Evolutionary conservation across 2,797 vertebrate species (phyloP), one percentile per base, ranked within the genome.

Genomic region (Champsocephalus esox): DNA sequence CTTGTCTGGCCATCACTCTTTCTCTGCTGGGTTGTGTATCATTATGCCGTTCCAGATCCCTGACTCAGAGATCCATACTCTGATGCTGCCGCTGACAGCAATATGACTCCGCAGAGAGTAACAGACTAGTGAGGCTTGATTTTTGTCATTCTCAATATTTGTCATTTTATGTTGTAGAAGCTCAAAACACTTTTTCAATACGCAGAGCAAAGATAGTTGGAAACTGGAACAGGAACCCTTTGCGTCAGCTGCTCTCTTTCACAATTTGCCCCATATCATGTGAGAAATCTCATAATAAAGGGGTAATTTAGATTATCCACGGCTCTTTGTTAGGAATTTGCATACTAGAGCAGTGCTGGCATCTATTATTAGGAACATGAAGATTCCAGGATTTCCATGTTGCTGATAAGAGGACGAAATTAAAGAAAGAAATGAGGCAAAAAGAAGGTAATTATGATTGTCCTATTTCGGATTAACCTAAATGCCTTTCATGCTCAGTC

Each of bases 231-330:
- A 34, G 19, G 46, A 56, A 52, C 63, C 45, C 71, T 72, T 66
- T 60, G 34, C 69, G 70, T 79, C 50, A 19, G 43, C 50, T 44
- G 52, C 46, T 58, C 65, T 41, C 17, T 62, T 65, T 45, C 17
- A 67, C 3, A 59, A 56, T 70, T 57, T 63, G 17, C 3, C 21
- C 10, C 5, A 0, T 17, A 80, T 82, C 70, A 16, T 71, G 41
- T 41, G 66, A 81, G 46, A 75, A 81, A 86, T 85, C 83, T 70
- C 70, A 74, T 75, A 81, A 78, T 58, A 80, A 85, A 76, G 17
- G 72, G 52, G n/a, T 71, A 73, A 85, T 89, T 90, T 84, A 84
- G 74, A 82, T 85, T 76, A 87, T 69, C 70, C 68, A 12, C 48
- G 21, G 58, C 19, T 68, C 80, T 75, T 64, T 74, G 70, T 79